A percentile compares a stretch with the other conserved stretches of the same genome.
Evolutionary conservation across 2,797 vertebrate species (phyloP).

Genomic region (Corythornis leucogaster): DNA sequence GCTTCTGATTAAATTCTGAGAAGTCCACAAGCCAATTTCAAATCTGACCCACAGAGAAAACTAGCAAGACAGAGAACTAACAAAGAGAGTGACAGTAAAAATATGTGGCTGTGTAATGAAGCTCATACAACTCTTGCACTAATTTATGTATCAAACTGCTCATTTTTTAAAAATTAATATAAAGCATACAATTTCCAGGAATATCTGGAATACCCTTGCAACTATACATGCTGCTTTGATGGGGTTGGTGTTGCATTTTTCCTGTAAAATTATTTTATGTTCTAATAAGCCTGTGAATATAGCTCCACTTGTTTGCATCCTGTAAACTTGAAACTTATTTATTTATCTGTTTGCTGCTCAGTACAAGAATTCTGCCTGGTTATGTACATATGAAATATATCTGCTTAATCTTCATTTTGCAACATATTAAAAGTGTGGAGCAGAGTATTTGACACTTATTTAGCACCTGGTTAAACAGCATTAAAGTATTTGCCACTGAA

Average conservation of each 20-base stretch:
- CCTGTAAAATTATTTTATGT: background rate
- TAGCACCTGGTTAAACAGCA: constrained; percentile 14
- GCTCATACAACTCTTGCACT: background rate
- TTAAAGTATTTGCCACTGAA: background rate
- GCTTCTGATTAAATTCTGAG: background rate
- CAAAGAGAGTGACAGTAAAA: background rate
- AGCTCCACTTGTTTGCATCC: background rate
- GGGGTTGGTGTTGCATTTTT: background rate
- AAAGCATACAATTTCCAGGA: background rate
- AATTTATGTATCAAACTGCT: background rate
- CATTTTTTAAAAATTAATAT: background rate
- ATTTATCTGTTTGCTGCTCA: background rate
- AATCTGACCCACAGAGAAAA: background rate
- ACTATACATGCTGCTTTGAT: background rate
- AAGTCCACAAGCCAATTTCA: background rate
- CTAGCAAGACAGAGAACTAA: background rate
- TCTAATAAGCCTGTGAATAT: background rate
- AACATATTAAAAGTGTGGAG: background rate
- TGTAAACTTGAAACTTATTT: background rate
- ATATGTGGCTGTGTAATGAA: background rate
- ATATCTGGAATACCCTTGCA: background rate
- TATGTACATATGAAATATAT: background rate
- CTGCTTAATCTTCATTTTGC: background rate
- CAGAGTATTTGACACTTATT: background rate
- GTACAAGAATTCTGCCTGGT: background rate